A percentile compares a stretch with the other conserved stretches of the same genome.
These are phyloP conservation scores for Geophilus truncorum DNA, from an alignment of 2,888 invertebrate genomes.

Conservation along the genomic window DNA sequence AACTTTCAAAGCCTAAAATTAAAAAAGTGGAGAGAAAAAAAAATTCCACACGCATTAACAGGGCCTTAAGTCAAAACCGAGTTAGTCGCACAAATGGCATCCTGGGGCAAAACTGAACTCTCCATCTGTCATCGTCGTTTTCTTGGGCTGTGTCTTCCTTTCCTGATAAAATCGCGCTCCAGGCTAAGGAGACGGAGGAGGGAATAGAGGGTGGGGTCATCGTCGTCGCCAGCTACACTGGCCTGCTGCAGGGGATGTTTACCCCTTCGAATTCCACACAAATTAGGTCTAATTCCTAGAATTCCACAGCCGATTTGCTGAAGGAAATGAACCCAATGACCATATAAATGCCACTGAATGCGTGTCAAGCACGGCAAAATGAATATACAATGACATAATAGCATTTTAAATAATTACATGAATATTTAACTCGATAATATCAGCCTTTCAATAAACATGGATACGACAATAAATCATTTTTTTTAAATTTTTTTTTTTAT, in stretches of 20 bases:
- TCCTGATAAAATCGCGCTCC: background rate
- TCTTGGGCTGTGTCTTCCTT: constrained; percentile 1
- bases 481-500: background rate
- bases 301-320: background rate
- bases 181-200: background rate
- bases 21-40: too few relatives aligned
- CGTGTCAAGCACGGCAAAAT: background rate
- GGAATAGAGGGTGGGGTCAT: background rate
- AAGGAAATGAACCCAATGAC: background rate
- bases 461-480: background rate
- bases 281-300: constrained; percentile 10
- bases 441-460: background rate
- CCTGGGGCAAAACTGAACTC: background rate
- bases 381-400: background rate
- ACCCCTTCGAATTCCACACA: constrained; percentile 4
- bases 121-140: constrained; percentile 10
- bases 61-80: background rate
- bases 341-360: too few relatives aligned
- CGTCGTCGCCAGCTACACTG: background rate
- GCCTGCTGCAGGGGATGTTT: background rate
- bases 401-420: background rate
- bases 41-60: background rate
- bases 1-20: background rate
- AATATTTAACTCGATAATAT: background rate
- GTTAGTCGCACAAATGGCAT: background rate